phyloP scores from a whole-genome alignment of 2,113 vertebrate species.

The Polyodon spathula region DNA sequence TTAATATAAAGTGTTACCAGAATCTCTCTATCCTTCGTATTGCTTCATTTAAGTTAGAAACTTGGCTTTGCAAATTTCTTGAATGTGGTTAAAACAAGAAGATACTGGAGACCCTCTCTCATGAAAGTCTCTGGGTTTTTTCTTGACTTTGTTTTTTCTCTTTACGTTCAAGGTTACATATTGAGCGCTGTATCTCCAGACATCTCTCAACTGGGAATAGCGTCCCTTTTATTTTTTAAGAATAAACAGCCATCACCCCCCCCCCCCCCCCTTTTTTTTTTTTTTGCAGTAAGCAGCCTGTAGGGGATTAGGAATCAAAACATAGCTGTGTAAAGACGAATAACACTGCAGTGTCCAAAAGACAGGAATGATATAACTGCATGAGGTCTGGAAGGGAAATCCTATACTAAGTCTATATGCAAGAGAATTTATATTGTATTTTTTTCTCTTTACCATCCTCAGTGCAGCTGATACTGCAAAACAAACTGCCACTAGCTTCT shows the following conservation, averaged over 20 bases:
- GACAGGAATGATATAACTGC: neutral
- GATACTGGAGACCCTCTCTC: too few relatives aligned
- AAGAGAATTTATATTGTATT: conserved; percentile 6
- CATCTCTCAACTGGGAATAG: neutral
- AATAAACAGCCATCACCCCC: neutral
- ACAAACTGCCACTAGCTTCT: neutral
- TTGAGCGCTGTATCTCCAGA: neutral
- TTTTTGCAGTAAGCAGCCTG: neutral
- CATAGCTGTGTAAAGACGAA: neutral
- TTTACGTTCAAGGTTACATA: conserved; percentile 1
- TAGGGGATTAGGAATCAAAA: conserved; percentile 2
- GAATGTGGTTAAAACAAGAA: too few relatives aligned
- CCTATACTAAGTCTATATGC: conserved; percentile 10
- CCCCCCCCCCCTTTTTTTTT: too few relatives aligned
- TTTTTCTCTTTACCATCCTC: conserved; percentile 8
- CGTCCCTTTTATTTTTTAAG: conserved; percentile 1
- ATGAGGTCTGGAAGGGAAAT: conserved; percentile 10
- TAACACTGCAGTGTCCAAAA: neutral
- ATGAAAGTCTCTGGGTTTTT: neutral
- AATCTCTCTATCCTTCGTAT: too few relatives aligned
- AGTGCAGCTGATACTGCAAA: neutral
- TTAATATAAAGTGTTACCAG: too few relatives aligned
- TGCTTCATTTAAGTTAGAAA: too few relatives aligned
- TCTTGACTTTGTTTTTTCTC: neutral
- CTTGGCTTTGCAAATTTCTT: too few relatives aligned